Base-by-base conservation (phyloP, 2,797 vertebrate species). In the Steatocranus sp. region DNA sequence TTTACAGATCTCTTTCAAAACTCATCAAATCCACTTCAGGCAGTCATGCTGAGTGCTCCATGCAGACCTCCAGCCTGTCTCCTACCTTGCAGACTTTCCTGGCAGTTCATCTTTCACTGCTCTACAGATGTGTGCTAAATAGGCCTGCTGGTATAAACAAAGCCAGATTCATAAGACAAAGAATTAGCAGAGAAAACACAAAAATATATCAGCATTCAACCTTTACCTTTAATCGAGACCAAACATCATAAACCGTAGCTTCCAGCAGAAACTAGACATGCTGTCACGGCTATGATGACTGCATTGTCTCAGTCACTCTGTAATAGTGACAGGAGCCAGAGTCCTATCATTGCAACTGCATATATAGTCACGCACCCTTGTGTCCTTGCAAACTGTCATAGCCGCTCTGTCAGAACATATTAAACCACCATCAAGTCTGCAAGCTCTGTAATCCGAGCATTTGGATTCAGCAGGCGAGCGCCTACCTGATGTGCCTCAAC, bases 401-500 rank as follows among this genome's bases (percentile, higher is more conserved):
- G 32, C 80, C 70, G 48, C 15, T 78, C 73, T 74, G 20, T 81
- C 61, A 58, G 61, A 83, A 70, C 49, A 50, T 18, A 83, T 85
- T 83, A 80, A 82, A 84, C 32, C 81, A 6, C 43, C 76, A 74
- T 86, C 75, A 43, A 70, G 77, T 90, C 86, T 30, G 66, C 54
- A 34, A 51, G 79, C 32, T 80, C 80, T n/a, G 48, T 86, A 63
- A 84, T 86, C 76, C 4, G 20, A 84, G 80, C 38, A 78, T 89
- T 90, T 87, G 85, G 87, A 88, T 88, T 86, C 84, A 84, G 77
- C 83, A 56, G 88, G 18, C 90, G 86, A 95, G 92, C 84, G 49
- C 96, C 93, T 90, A 96, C 90, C 90, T 96, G 96, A 89, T 96
- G 95, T 2, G 94, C 91, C 83, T 96, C 95, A 10, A 94, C 88